phyloP scores from a whole-genome alignment of 2,888 invertebrate genomes.

The Drosophila heteroneura region DNA sequence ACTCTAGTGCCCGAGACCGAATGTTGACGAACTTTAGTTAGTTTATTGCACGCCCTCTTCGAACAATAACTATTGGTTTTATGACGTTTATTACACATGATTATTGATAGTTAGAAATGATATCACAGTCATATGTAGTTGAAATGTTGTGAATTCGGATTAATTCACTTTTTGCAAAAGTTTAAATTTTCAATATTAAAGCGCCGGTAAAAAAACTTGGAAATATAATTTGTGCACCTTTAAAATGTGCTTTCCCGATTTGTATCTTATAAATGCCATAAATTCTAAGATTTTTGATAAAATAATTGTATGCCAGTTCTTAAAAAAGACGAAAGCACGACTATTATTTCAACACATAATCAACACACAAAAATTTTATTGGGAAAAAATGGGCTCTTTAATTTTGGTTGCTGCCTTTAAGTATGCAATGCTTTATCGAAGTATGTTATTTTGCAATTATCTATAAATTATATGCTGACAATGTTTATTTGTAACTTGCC shows the following conservation, averaged over 20 bases:
- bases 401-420: conserved; percentile 29
- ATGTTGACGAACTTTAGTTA: background rate
- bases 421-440: conserved; percentile 32
- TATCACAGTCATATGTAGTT: background rate
- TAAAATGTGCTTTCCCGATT: background rate
- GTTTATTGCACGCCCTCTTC: background rate
- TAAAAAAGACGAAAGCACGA: background rate
- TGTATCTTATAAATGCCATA: background rate
- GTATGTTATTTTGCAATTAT: conserved; percentile 3
- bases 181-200: background rate
- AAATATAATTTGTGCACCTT: background rate
- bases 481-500: conserved; percentile 1
- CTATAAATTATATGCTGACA: conserved; percentile 9
- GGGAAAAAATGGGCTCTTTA: background rate
- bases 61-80: background rate
- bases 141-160: background rate
- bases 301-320: background rate
- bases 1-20: background rate
- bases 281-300: background rate
- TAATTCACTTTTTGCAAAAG: background rate
- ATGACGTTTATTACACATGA: background rate
- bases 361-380: background rate
- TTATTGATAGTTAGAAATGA: background rate
- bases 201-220: no score
- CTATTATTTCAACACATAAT: background rate